Evolutionary conservation across 2,113 vertebrate species (phyloP), one percentile per base, ranked within the genome.

Genomic region (Pontoporia blainvillei): DNA sequence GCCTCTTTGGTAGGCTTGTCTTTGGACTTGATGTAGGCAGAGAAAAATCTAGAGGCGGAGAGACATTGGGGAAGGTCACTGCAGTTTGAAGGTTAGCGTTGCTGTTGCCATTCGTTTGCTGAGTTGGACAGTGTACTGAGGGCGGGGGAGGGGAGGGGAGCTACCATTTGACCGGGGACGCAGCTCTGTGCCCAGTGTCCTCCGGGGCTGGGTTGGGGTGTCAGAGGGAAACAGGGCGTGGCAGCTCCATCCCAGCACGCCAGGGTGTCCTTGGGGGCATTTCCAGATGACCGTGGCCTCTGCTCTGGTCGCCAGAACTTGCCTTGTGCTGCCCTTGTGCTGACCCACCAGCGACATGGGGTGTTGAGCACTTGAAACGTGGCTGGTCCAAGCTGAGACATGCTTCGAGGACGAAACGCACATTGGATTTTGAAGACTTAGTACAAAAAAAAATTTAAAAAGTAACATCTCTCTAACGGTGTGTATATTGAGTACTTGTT

Each of bases 171-270:
- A 61, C 31, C 5, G 9, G 81, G 11, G 20, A 4, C 1, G 2
- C 39, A 3, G 44, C 75, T n/a, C 69, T 36, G 54, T 15, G 89
- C 61, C 75, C 25, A 1, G 69, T 21, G 59, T 54, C 87, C 57
- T 61, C 54, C 2, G 4, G 71, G 44, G 86, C 72, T 52, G 54
- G 20, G 23, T 1, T 4, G 6, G 14, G 31, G 31, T 15, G 17
- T 69, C 57, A 0, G 34, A 44, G 86, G 29, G 44, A 57, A 52
- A 20, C 27, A 12, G 29, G n/a, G 34, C 61, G 14, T 52, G 52
- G 57, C 6, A 0, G 64, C 54, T 21, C 7, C 0, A 4, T 62
- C 75, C 69, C 11, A 1, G 0, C 0, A 2, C 18, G 3, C 34
- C 57, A 21, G 0, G 15, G 21, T 4, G 5, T 14, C 73, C 49